phyloP scores from a whole-genome alignment of 2,113 vertebrate species.

The cattle (Bos taurus) region DNA sequence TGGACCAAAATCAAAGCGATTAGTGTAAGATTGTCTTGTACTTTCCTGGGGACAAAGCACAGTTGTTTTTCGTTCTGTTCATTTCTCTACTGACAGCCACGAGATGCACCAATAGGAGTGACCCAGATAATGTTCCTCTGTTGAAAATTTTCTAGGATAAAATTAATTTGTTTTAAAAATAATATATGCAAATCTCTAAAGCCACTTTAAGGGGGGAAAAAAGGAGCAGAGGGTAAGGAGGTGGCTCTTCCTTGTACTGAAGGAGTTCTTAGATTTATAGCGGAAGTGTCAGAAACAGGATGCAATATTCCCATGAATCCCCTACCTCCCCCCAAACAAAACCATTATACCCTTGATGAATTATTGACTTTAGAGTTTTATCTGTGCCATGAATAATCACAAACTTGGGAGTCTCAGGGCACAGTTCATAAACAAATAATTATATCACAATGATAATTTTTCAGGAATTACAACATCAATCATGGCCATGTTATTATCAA shows the following conservation, averaged over 20 bases:
- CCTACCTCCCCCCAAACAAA: constrained; percentile 61
- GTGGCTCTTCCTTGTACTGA: constrained; percentile 64
- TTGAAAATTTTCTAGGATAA: constrained; percentile 1
- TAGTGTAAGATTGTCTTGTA: neutral
- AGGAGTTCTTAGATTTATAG: constrained; percentile 77
- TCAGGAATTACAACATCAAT: constrained; percentile 69
- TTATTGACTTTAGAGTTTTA: constrained; percentile 81
- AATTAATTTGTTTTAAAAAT: constrained; percentile 15
- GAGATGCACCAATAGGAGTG: neutral
- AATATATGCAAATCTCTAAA: constrained; percentile 11
- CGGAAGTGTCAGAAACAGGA: constrained; percentile 79
- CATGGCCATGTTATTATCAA: constrained; percentile 65
- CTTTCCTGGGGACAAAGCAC: neutral
- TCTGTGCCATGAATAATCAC: constrained; percentile 79
- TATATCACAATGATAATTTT: constrained; percentile 79
- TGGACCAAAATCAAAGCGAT: neutral
- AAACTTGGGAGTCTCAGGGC: constrained; percentile 78
- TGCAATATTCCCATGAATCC: constrained; percentile 73
- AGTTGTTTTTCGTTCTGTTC: neutral
- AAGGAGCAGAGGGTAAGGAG: constrained; percentile 46
- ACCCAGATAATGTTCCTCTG: neutral
- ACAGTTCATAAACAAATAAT: constrained; percentile 79
- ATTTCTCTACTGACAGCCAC: neutral
- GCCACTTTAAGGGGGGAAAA: neutral
- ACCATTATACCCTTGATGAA: constrained; percentile 76